These are phyloP conservation scores for Eciton burchellii DNA, from an alignment of 1,140 invertebrate species.

Conservation along the genomic window DNA sequence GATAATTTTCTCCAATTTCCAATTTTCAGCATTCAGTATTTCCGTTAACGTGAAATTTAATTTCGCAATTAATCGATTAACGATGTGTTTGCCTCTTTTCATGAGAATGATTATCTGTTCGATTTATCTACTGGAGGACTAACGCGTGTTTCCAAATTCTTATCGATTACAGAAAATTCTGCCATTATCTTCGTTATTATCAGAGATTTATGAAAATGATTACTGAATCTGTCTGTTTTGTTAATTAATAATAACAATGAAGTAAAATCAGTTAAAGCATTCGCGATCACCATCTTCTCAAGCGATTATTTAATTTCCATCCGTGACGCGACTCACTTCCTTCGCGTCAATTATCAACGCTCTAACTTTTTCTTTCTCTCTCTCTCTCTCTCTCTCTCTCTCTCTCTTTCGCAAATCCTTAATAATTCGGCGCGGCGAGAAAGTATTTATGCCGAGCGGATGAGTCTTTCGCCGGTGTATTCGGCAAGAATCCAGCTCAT, in stretches of 20 bases:
- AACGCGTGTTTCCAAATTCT: not conserved
- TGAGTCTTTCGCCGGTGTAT: conserved; percentile 4
- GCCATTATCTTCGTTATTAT: not conserved
- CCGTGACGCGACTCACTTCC: too few relatives aligned
- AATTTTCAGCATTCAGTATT: not conserved
- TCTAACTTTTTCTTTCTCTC: too few relatives aligned
- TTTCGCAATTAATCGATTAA: not conserved
- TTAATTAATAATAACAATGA: too few relatives aligned
- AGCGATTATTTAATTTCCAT: too few relatives aligned
- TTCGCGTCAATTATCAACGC: too few relatives aligned
- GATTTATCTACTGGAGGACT: not conserved
- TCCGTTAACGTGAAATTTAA: not conserved
- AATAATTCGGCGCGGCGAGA: not conserved
- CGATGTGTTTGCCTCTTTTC: not conserved
- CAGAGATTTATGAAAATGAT: too few relatives aligned
- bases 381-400: too few relatives aligned
- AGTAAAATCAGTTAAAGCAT: too few relatives aligned
- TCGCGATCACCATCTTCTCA: too few relatives aligned
- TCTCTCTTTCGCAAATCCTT: too few relatives aligned
- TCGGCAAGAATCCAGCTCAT: not conserved
- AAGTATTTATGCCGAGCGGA: not conserved
- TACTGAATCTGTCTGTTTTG: too few relatives aligned
- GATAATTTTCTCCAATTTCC: not conserved
- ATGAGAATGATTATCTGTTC: not conserved
- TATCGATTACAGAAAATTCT: not conserved